Evolutionary conservation across 2,888 invertebrate species (phyloP), one percentile per base, ranked within the genome.

Genomic region (Carterocephalus palaemon): DNA sequence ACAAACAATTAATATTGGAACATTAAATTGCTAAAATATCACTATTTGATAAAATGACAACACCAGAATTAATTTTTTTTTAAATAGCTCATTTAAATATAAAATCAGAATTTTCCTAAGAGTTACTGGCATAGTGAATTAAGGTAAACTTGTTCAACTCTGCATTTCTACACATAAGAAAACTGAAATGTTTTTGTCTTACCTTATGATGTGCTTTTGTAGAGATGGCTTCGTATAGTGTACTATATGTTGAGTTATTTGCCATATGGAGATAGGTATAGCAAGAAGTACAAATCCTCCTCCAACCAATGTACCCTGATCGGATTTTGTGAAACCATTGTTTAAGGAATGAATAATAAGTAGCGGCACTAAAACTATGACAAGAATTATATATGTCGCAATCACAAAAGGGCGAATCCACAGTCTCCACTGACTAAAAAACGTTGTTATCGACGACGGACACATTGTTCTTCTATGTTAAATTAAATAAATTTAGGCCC

Each of bases 201-300:
- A 94, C 92, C 97, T 92, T 57, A 98, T 96, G 51, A 98, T 95
- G 79, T 97, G 95, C 79, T 96, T 95, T 67, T 98, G 98, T 56
- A 98, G 84, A 57, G 91, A 92, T 8, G 98, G 97, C 67, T 96
- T 94, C 0, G 95, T 96, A 67, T 96, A 98, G 75, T 97, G 93
- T 43, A 97, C 92, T 69, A 97, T 91, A 81, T 98, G 98, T 74
- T 97, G 95, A 31, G 94, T 92, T 62, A 98, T 98, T 80, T 97
- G 96, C 93, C 96, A 98, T 61, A 98, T 90, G 29, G 97, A 95
- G 52, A 98, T 93, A 0, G 98, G 98, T 34, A 98, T 86, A 0
- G 97, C 95, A 46, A 97, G 88, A 53, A 96, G 89, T 12, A 96
- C 97, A 82, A 98, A 98, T n/a, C 95, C 89, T 2, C 97, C 97